Base-by-base conservation (phyloP, 2,797 vertebrate genomes). In the Gallinago nigripennis region DNA sequence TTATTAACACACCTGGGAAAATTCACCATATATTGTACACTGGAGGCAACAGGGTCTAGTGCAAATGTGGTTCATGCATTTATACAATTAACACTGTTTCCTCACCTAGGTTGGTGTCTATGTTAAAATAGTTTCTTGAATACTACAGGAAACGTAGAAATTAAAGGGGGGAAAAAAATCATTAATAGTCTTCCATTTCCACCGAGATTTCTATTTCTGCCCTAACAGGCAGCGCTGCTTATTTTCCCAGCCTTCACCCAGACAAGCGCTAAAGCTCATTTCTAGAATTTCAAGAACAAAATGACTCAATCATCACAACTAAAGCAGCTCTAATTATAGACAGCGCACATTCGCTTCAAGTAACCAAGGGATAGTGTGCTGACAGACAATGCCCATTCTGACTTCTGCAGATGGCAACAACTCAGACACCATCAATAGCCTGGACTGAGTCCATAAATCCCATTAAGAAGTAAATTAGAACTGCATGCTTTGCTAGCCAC, bases 331-430 rank as follows among this genome's bases (percentile, higher is more conserved):
- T 39, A 45, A 56, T 63, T 23, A 70, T 6, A 66, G 15, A 85
- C 54, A 66, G 43, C 16, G 17, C 18, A 66, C 48, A 21, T n/a
- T 86, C 33, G 54, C 71, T 66, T 48, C 53, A 24, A 14, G 35
- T 45, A 83, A 75, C 31, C 65, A 81, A 83, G n/a, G 15, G 48
- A 46, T 50, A 86, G 45, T 51, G 54, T 84, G 60, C 4, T 53
- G 51, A 66, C 75, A 92, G 51, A 97, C 93, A 90, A 90, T 89
- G 92, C 78, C 84, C 30, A 13, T 28, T 95, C 78, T 94, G 48
- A 88, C 75, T 85, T 33, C 51, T 53, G 53, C 48, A 91, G 68
- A 92, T 45, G 68, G 82, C 86, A 86, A 75, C 53, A 75, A 61
- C 71, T 95, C 75, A 45, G 39, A 86, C 39, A 82, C 16, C 73